These are phyloP conservation scores for Siderastrea siderea DNA, from an alignment of 92 coral and sea anemone species.

Conservation along the genomic window DNA sequence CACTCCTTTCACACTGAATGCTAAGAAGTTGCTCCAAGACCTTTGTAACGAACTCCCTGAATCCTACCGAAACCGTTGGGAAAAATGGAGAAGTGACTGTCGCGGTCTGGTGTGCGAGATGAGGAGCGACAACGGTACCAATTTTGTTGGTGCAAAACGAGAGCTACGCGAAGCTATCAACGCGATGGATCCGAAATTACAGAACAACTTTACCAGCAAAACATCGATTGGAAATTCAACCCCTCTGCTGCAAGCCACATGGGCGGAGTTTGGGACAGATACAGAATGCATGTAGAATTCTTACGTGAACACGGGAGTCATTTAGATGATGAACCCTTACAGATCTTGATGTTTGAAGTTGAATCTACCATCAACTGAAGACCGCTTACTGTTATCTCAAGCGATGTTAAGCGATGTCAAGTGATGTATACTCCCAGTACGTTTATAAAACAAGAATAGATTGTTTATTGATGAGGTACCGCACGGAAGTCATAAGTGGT, in stretches of 20 bases:
- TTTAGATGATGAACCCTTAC: slow-evolving; percentile 46
- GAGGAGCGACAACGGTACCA: slow-evolving; percentile 61
- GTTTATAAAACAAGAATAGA: too few relatives aligned
- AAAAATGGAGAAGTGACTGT: slow-evolving; percentile 20
- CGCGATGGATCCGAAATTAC: slow-evolving; percentile 58
- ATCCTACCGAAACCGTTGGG: too few relatives aligned
- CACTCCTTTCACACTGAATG: too few relatives aligned
- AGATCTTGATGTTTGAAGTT: background rate
- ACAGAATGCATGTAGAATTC: slow-evolving; percentile 49
- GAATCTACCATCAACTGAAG: slow-evolving; percentile 9
- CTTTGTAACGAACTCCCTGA: too few relatives aligned
- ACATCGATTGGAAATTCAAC: slow-evolving; percentile 60
- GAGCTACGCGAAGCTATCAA: slow-evolving; percentile 50
- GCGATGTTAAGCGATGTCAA: too few relatives aligned
- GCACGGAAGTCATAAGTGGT: too few relatives aligned
- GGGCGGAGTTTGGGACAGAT: slow-evolving; percentile 72
- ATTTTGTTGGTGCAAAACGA: slow-evolving; percentile 52
- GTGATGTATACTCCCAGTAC: too few relatives aligned
- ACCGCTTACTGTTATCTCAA: background rate
- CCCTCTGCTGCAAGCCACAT: slow-evolving; percentile 63
- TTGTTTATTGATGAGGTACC: too few relatives aligned
- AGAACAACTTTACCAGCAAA: slow-evolving; percentile 22
- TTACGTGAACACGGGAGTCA: slow-evolving; percentile 51
- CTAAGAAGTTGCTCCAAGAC: too few relatives aligned
- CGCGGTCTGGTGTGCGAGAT: slow-evolving; percentile 59